A percentile compares a stretch with the other conserved stretches of the same genome.
Evolutionary conservation across 2,888 invertebrate genomes (phyloP).

Genomic region (Tenodera sinensis): DNA sequence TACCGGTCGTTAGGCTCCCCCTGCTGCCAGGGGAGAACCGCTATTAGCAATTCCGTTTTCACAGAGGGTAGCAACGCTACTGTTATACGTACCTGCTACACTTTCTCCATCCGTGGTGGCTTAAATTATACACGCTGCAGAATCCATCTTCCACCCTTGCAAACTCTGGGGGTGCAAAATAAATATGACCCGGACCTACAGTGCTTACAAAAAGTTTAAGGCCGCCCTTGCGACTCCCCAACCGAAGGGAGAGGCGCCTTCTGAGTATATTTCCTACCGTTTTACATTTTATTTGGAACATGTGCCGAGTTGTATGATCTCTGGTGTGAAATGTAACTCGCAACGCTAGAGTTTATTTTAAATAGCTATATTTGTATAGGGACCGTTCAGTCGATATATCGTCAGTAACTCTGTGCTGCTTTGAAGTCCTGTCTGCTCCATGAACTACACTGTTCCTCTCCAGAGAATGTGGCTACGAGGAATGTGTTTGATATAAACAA

Average conservation of each 20-base stretch:
- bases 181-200: neutral
- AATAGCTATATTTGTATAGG: no score
- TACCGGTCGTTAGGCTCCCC: neutral
- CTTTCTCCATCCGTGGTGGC: neutral
- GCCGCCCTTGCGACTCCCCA: neutral
- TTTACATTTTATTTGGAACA: no score
- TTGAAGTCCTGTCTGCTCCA: no score
- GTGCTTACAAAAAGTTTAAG: neutral
- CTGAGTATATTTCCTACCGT: neutral
- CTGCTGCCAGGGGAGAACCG: neutral
- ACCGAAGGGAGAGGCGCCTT: neutral
- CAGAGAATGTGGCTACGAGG: no score
- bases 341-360: no score
- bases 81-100: neutral
- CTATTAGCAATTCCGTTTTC: neutral
- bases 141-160: neutral
- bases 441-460: no score
- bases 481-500: no score
- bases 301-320: no score
- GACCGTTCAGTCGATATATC: no score
- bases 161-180: neutral
- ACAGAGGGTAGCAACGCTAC: neutral
- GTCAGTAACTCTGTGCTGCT: no score
- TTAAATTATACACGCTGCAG: neutral
- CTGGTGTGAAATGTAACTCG: no score